Evolutionary conservation across 2,888 invertebrate species (phyloP), one percentile per base, ranked within the genome.

Genomic region (Fragum fragum): DNA sequence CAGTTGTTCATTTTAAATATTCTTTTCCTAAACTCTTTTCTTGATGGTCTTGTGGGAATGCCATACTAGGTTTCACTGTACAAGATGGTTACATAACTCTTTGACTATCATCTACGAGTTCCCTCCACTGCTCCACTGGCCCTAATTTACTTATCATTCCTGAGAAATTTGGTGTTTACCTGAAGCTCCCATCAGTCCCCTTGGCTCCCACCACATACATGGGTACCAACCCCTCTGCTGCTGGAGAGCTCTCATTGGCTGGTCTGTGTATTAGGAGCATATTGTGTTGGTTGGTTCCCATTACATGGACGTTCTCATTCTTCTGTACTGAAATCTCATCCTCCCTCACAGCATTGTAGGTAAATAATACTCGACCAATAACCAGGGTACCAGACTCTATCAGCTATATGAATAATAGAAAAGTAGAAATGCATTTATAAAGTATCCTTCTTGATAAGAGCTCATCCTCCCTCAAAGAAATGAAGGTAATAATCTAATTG

Each of bases 221-320:
- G 0, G 95, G 95, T 21, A 95, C 90, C 93, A 94, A 94, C 1
- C 95, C 95, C 85, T 95, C 95, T 0, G 94, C 93, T 53, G 93
- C 93, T 1, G 93, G 93, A 5, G 93, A 93, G 47, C 76, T 86
- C 29, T 91, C 84, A 81, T 91, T 93, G 71, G 93, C 93, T 9
- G 93, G 92, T n/a, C 93, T 86, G 79, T 93, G 92, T 55, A 94
- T 93, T 11, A 94, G 89, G 76, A 90, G 91, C 91, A 93, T 92
- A 86, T 92, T 92, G 81, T 93, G 90, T 71, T 93, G 92, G 86
- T 94, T 93, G 70, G 93, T 90, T 47, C 92, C 91, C 32, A 95
- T 83, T 63, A 95, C 92, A 85, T 94, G 94, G 3, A 95, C 94
- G 18, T 86, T 88, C 59, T 95, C 95, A 11, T 95, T 95, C 73